A percentile compares a stretch with the other conserved stretches of the same genome.
Conservation (phyloP, 2,888 invertebrate genomes). For the Eutolmus rufibarbis region DNA sequence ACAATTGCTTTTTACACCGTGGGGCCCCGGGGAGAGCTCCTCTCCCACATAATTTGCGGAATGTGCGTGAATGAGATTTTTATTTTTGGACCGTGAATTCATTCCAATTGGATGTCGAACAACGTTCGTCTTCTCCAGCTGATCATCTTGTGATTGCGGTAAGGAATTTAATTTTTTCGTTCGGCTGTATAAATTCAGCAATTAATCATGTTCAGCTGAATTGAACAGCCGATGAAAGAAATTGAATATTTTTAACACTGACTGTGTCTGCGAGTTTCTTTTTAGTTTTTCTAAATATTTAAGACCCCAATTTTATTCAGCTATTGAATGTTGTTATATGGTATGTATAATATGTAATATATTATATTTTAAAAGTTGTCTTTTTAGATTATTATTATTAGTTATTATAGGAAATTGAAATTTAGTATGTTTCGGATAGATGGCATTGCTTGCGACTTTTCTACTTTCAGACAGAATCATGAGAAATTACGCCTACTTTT, state of each 20-base stretch:
- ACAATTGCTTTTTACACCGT: background rate
- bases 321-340: no score
- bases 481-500: no score
- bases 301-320: no score
- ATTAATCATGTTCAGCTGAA: background rate
- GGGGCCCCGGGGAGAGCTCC: background rate
- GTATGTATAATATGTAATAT: no score
- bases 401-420: no score
- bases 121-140: background rate
- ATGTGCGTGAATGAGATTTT: slow-evolving; percentile 6
- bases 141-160: background rate
- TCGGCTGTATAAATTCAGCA: background rate
- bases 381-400: no score
- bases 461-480: no score
- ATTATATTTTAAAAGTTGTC: no score
- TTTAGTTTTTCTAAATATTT: background rate
- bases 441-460: no score
- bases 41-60: background rate
- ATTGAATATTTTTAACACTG: no score
- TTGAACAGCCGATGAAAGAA: background rate
- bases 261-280: no score
- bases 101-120: background rate
- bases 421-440: no score
- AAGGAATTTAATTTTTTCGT: background rate
- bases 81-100: slow-evolving; percentile 24